Evolutionary conservation across 2,797 vertebrate species (phyloP), one percentile per base, ranked within the genome.

Genomic region (Loriculus beryllinus): DNA sequence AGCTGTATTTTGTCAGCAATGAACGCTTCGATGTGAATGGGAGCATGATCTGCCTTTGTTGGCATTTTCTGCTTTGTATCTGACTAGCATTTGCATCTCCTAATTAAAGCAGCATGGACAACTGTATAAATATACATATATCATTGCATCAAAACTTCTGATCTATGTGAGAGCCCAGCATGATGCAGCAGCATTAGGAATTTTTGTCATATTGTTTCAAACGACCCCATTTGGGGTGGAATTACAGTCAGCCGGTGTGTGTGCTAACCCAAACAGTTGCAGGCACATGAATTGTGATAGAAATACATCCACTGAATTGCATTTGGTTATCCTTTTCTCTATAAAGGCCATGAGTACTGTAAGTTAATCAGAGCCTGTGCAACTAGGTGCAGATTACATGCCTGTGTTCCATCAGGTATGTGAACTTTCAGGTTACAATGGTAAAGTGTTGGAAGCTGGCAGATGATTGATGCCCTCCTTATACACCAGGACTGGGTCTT

Each of bases 61-160:
- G 88, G 91, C 92, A 93, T 92, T 95, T 94, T 96, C 88, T 91
- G 92, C 79, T 95, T 86, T 96, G 94, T 89, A 31, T 89, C 75
- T 75, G 78, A 22, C 82, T 26, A 42, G 25, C 69, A 78, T 93
- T 91, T 92, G n/a, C 84, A 87, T 89, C 72, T 89, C 84, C 72
- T 85, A 85, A 87, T 95, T 83, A 89, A 95, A 91, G 83, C 86
- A 94, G 17, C 47, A 48, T 10, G 49, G 71, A 16, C 78, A 78
- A 52, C 43, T 26, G 10, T 47, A 65, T 90, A 83, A 94, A 96
- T 90, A 92, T 45, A 86, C 57, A 86, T 63, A 60, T 40, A 81
- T 29, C 42, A 5, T 33, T 43, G 69, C 72, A 76, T 88, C 26
- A 83, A 95, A 91, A 86, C 67, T 86, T 72, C 59, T 77, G 88